phyloP scores from a whole-genome alignment of 2,797 vertebrate genomes.

The Cuniculus paca region DNA sequence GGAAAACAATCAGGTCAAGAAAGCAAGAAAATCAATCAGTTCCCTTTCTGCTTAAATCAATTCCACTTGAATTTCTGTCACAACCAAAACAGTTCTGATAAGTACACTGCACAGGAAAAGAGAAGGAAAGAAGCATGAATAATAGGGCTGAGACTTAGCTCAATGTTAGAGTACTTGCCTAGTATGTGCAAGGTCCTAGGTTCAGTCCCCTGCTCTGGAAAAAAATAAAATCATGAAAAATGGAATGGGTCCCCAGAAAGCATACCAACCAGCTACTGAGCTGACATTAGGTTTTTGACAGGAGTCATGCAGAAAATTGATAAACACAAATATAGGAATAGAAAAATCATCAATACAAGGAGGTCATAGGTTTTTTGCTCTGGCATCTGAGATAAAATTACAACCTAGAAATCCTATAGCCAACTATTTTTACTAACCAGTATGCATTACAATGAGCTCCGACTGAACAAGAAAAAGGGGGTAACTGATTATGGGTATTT shows the following conservation, averaged over 20 bases:
- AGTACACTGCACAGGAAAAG: background rate
- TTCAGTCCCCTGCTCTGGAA: background rate
- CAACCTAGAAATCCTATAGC: conserved; percentile 44
- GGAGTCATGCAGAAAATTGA: conserved; percentile 59
- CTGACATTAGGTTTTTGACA: conserved; percentile 65
- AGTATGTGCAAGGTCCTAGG: background rate
- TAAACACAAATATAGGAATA: conserved; percentile 44
- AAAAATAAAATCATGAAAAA: conserved; percentile 2
- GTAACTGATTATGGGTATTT: conserved; percentile 47
- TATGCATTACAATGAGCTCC: conserved; percentile 54
- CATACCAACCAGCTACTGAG: conserved; percentile 53
- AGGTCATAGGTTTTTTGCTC: conserved; percentile 40
- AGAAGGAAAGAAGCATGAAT: background rate
- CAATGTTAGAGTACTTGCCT: background rate
- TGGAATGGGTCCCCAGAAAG: conserved; percentile 43
- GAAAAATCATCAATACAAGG: conserved; percentile 30
- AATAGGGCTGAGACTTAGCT: background rate
- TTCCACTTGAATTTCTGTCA: conserved; percentile 38
- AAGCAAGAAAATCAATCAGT: background rate
- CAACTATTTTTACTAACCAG: conserved; percentile 40
- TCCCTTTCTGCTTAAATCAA: conserved; percentile 26
- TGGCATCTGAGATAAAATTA: conserved; percentile 63
- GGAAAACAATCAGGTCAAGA: background rate
- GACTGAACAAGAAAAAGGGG: conserved; percentile 38
- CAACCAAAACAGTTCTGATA: conserved; percentile 55